Base-by-base conservation (phyloP, 2,888 invertebrate genomes). In the Ypsolopha scabrella region DNA sequence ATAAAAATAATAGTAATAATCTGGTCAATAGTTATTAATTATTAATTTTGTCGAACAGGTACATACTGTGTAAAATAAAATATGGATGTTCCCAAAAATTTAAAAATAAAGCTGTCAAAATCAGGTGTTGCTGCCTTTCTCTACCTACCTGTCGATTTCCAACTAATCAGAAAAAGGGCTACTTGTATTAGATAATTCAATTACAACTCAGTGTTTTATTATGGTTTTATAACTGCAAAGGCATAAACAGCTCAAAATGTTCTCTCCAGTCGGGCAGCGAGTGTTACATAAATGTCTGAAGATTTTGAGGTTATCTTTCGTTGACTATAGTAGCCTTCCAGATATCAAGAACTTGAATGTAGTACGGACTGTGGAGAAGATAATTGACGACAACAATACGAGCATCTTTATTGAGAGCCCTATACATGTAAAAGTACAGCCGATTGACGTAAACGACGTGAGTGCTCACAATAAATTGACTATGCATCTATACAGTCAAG, bases 241-340 rank as follows among this genome's bases (percentile, higher is more conserved):
- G 24, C 24, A 43, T 14, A 50, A 48, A 44, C 14, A 14, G 34
- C 38, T 33, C 53, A 75, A 69, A 64, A 85, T 86, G 86, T 80
- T 83, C 58, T 70, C 75, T 43, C 60, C 80, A 54, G 65, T 67
- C 51, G 70, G 77, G 47, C 76, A 73, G 54, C 70, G 79, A 52
- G 72, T 77, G 64, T 72, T 83, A 72, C 73, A 80, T 72, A 85
- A 81, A 71, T 79, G 78, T 62, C 74, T 80, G 63, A 83, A 80
- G 59, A 72, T 81, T 81, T 86, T 87, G 78, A 87, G 87, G 87
- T 86, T 87, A 87, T 66, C 75, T 61, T 65, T 76, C 57, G 71
- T 69, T 52, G 77, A 85, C 59, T 82, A 76, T 54, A 79, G 77
- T 58, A 83, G 62, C 60, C 67, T 80, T 53, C 85, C 82, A 34